A percentile compares a stretch with the other conserved stretches of the same genome.
phyloP scores from a whole-genome alignment of 2,113 vertebrate genomes.

The Athene noctua region DNA sequence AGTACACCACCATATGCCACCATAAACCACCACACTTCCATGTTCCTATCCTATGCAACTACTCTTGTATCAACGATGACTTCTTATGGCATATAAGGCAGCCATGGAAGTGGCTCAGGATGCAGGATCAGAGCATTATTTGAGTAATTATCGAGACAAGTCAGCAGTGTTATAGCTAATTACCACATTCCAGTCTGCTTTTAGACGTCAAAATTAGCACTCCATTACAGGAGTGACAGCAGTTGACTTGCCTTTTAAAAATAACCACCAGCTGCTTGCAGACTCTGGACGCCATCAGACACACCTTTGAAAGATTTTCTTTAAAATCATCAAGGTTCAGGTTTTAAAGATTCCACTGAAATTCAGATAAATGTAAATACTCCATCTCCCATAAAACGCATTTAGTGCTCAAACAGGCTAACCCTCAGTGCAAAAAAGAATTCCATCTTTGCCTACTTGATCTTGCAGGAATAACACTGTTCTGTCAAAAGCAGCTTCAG shows the following conservation, averaged over 20 bases:
- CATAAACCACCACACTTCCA: neutral
- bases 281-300: neutral
- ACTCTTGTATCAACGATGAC: neutral
- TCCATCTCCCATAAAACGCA: neutral
- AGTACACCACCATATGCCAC: neutral
- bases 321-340: neutral
- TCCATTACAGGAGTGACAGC: neutral
- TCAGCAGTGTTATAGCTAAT: neutral
- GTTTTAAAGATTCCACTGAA: neutral
- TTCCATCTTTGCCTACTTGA: neutral
- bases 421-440: neutral
- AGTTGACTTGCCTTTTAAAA: neutral
- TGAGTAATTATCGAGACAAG: neutral
- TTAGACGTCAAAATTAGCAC: neutral
- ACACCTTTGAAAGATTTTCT: neutral
- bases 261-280: neutral
- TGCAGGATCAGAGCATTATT: neutral
- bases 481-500: too few relatives aligned
- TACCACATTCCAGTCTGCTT: neutral
- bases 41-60: neutral
- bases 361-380: neutral
- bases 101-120: neutral
- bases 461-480: neutral
- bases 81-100: fast-evolving
- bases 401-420: neutral